Conservation (phyloP, 1,140 invertebrate species). For the Whitmania pigra region DNA sequence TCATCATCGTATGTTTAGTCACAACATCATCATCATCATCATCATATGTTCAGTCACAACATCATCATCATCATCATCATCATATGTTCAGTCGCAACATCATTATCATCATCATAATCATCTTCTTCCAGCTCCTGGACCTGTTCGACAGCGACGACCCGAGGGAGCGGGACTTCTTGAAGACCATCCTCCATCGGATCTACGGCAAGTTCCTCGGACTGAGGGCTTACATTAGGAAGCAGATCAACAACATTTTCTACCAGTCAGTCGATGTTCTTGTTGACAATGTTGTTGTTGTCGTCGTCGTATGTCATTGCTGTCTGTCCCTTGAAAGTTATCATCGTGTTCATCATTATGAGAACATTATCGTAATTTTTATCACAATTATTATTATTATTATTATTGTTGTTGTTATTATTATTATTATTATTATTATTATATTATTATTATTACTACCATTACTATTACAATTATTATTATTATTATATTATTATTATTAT, state of each 20-base stretch:
- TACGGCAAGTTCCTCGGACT: slow-evolving; percentile 45
- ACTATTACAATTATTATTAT: too few relatives aligned
- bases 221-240: slow-evolving; percentile 44
- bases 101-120: not conserved
- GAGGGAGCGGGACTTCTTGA: slow-evolving; percentile 43
- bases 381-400: too few relatives aligned
- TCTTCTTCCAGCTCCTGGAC: slow-evolving; percentile 39
- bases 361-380: too few relatives aligned
- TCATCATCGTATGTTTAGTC: not conserved
- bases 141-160: slow-evolving; percentile 46
- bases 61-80: not conserved
- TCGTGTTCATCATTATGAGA: not conserved
- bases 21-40: not conserved
- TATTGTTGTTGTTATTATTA: not conserved
- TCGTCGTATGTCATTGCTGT: too few relatives aligned
- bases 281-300: not conserved
- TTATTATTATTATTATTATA: too few relatives aligned
- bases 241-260: slow-evolving; percentile 47
- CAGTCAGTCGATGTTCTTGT: slow-evolving; percentile 30
- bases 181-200: slow-evolving; percentile 44
- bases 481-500: too few relatives aligned
- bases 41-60: too few relatives aligned
- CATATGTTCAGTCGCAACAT: not conserved
- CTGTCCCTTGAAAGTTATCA: not conserved
- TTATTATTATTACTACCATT: too few relatives aligned